Conservation (phyloP, 2,113 vertebrate genomes). For the Arothron firmamentum region DNA sequence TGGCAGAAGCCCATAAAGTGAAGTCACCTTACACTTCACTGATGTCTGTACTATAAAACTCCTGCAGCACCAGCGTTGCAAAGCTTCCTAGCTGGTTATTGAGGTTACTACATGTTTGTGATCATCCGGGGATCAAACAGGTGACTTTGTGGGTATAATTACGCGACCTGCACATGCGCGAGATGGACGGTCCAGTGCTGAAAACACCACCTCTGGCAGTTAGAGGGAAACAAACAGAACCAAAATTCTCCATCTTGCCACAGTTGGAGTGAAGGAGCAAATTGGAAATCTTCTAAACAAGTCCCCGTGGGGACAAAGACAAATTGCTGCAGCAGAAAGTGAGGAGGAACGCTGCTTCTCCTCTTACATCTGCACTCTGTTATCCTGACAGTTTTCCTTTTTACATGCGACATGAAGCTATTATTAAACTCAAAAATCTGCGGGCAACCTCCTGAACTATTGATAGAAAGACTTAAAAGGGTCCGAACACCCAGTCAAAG, state of each 20-base stretch:
- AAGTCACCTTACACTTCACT: too few species aligned
- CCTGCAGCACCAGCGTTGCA: too few species aligned
- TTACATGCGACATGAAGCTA: constrained; percentile 37
- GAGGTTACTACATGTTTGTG: too few species aligned
- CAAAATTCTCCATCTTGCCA: too few species aligned
- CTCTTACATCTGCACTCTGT: constrained; percentile 17
- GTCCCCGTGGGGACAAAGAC: constrained; percentile 6
- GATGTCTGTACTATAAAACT: too few species aligned
- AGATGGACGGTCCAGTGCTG: too few species aligned
- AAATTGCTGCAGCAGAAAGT: constrained; percentile 25
- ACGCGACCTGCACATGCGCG: too few species aligned
- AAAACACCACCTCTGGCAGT: neutral
- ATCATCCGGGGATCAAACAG: too few species aligned
- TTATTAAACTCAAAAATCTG: constrained; percentile 30
- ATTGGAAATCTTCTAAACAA: constrained; percentile 28
- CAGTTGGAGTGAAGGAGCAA: neutral
- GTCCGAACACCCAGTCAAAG: constrained; percentile 48
- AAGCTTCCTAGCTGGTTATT: too few species aligned
- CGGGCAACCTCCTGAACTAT: constrained; percentile 47
- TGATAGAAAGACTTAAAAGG: constrained; percentile 49
- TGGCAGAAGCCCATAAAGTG: too few species aligned
- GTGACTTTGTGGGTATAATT: too few species aligned
- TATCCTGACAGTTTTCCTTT: constrained; percentile 16
- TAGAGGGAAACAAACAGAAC: constrained; percentile 9
- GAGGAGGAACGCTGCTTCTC: constrained; percentile 9